These are phyloP conservation scores for Neotoma lepida DNA, from an alignment of 2,113 vertebrate species.

Conservation along the genomic window DNA sequence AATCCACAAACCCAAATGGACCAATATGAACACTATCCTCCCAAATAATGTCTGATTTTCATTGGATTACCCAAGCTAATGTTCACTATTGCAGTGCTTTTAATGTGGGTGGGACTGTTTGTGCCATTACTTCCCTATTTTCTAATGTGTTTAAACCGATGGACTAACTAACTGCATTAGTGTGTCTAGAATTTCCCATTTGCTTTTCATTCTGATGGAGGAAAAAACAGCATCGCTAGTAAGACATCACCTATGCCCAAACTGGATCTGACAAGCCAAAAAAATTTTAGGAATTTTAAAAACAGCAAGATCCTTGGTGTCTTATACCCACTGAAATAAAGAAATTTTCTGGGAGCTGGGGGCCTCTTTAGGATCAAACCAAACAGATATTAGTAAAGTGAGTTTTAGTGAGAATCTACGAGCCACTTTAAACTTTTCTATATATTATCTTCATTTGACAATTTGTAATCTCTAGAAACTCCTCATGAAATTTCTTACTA, in stretches of 20 bases:
- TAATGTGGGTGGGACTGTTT: background rate
- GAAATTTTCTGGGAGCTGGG: background rate
- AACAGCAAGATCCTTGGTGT: background rate
- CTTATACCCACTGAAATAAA: background rate
- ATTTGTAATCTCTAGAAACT: slow-evolving; percentile 34
- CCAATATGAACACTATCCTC: background rate
- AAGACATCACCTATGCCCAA: background rate
- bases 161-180: background rate
- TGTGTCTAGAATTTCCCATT: slow-evolving; percentile 7
- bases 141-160: background rate
- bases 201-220: slow-evolving; percentile 42
- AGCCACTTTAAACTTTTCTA: background rate
- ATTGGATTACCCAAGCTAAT: background rate
- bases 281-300: background rate
- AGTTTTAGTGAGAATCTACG: background rate
- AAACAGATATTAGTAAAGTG: background rate
- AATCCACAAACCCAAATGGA: background rate
- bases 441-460: slow-evolving; percentile 35
- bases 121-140: background rate
- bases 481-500: background rate
- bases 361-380: background rate
- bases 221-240: background rate
- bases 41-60: background rate
- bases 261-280: background rate
- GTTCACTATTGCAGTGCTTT: slow-evolving; percentile 31